phyloP scores from a whole-genome alignment of 2,888 invertebrate genomes.

The Mellilla xanthometata region DNA sequence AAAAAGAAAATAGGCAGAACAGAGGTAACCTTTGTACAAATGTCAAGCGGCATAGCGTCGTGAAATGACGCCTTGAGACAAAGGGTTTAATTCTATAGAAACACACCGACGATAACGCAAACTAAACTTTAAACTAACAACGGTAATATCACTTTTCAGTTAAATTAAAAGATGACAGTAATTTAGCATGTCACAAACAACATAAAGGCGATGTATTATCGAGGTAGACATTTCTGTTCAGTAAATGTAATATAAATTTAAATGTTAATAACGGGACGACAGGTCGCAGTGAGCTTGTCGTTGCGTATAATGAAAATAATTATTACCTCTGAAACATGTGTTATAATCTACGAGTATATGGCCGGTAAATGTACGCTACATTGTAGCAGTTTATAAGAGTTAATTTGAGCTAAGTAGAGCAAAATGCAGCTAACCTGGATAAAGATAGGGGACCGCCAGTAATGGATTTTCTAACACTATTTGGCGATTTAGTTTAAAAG shows the following conservation, averaged over 20 bases:
- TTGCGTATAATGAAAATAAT: conserved; percentile 59
- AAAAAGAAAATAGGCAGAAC: conserved; percentile 72
- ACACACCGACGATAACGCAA: conserved; percentile 45
- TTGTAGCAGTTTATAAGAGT: conserved; percentile 35
- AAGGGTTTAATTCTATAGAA: conserved; percentile 72
- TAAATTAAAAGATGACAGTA: conserved; percentile 34
- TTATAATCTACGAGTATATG: conserved; percentile 55
- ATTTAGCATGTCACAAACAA: conserved; percentile 56
- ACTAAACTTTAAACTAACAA: conserved; percentile 50
- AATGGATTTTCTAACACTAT: conserved; percentile 66
- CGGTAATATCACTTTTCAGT: conserved; percentile 46
- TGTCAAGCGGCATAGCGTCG: conserved; percentile 71
- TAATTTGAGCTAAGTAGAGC: conserved; percentile 27
- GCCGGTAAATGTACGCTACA: conserved; percentile 41
- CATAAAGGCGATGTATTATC: conserved; percentile 58
- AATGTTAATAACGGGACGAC: conserved; percentile 70
- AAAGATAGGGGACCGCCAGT: conserved; percentile 43
- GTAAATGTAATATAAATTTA: conserved; percentile 64
- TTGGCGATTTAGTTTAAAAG: conserved; percentile 70
- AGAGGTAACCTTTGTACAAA: conserved; percentile 77
- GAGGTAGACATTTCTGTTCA: conserved; percentile 60
- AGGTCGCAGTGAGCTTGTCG: conserved; percentile 54
- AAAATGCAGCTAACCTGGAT: conserved; percentile 25
- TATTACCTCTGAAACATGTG: conserved; percentile 55
- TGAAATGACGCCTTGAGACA: conserved; percentile 71